phyloP scores from a whole-genome alignment of 1,140 invertebrate genomes.

The Panagrolaimus sp. region DNA sequence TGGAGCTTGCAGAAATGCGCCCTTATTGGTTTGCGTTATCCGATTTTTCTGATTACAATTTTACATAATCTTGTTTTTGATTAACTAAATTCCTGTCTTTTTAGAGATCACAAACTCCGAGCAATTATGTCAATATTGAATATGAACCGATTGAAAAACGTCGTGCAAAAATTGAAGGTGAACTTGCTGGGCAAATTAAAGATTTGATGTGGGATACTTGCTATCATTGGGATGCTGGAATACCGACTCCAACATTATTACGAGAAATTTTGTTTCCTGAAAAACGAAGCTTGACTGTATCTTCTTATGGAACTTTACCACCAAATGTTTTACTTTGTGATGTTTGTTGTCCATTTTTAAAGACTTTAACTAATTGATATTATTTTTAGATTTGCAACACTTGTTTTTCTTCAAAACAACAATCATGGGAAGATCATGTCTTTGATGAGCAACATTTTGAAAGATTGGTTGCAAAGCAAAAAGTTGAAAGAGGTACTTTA shows the following conservation, averaged over 20 bases:
- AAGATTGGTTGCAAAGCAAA: background rate
- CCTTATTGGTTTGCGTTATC: no score
- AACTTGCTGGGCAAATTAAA: background rate
- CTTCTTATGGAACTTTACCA: background rate
- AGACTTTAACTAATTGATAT: no score
- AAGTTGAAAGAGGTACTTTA: background rate
- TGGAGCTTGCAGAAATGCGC: no score
- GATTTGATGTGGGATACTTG: background rate
- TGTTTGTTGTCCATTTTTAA: background rate
- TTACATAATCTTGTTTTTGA: no score
- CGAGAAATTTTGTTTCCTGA: background rate
- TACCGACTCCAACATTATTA: background rate
- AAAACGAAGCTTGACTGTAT: background rate
- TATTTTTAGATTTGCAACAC: no score
- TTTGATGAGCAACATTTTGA: constrained; percentile 9
- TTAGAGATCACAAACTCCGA: background rate
- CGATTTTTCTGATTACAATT: no score
- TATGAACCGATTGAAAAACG: background rate
- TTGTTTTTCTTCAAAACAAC: no score
- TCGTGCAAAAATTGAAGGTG: background rate
- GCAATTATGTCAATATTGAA: background rate
- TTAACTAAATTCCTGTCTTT: background rate
- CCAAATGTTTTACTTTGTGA: constrained; percentile 5
- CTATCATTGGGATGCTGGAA: background rate
- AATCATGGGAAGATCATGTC: background rate